Conservation (phyloP, 1,140 invertebrate genomes). For the Vanessa tameamea region DNA sequence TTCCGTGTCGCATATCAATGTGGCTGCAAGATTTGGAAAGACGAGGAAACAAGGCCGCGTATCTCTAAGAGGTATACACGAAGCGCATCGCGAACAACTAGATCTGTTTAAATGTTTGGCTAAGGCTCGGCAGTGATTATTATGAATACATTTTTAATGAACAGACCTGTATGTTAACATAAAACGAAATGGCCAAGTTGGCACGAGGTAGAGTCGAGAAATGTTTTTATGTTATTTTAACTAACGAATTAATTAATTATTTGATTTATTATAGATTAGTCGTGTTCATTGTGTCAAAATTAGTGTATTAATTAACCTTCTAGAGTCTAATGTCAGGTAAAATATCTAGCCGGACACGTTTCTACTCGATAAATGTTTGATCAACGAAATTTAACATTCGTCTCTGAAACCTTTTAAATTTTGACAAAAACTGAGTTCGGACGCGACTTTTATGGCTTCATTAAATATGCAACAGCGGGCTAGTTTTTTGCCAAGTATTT, state of each 20-base stretch:
- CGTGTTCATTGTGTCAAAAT: no score
- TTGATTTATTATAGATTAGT: no score
- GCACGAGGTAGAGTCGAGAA: no score
- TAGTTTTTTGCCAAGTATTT: neutral
- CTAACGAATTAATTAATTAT: no score
- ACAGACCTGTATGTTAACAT: no score
- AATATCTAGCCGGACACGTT: neutral
- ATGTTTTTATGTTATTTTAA: no score
- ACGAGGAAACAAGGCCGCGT: constrained; percentile 11
- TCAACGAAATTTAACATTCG: neutral
- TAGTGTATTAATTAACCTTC: no score
- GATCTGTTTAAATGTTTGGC: no score
- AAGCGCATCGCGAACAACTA: neutral
- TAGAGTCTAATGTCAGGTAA: no score
- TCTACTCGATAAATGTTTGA: neutral
- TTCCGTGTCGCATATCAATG: constrained; percentile 22
- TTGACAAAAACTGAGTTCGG: constrained; percentile 11
- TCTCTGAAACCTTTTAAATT: constrained; percentile 14
- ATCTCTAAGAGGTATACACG: constrained; percentile 14
- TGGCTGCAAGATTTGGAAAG: constrained; percentile 12
- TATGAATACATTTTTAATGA: no score
- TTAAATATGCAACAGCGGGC: neutral
- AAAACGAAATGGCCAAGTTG: no score
- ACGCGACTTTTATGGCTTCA: constrained; percentile 15
- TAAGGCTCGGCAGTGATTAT: no score